Conservation (phyloP, 2,797 vertebrate genomes). For the Onychomys arenicola region DNA sequence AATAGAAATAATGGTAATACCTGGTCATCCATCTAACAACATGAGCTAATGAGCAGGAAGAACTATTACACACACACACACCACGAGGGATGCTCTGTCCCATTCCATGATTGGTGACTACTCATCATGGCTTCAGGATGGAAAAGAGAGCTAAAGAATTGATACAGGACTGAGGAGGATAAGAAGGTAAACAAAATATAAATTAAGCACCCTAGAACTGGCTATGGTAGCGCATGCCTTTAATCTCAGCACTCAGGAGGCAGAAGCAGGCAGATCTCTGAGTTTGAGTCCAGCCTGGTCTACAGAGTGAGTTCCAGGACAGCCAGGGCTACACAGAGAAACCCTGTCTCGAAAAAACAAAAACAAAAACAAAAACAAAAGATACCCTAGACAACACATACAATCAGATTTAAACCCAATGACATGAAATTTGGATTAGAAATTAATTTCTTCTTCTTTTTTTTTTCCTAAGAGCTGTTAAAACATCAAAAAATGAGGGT, state of each 20-base stretch:
- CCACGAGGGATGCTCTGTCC: not conserved
- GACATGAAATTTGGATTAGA: not conserved
- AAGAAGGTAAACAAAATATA: conserved; percentile 35
- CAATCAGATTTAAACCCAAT: conserved; percentile 26
- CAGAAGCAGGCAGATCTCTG: no score
- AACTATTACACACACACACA: not conserved
- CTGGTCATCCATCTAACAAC: not conserved
- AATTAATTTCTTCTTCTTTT: not conserved
- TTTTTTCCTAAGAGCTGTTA: conserved; percentile 23
- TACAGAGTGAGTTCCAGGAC: no score
- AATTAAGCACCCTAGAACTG: not conserved
- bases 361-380: not conserved
- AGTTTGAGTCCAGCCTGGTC: no score
- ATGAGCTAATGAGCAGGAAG: not conserved
- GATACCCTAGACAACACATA: not conserved
- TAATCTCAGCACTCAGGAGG: no score
- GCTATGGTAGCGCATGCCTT: no score
- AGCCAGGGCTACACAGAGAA: no score
- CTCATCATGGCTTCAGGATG: not conserved
- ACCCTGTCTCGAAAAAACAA: no score
- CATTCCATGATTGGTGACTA: conserved; percentile 2
- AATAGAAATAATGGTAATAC: conserved; percentile 38
- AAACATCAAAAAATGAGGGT: not conserved
- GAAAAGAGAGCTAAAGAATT: conserved; percentile 7
- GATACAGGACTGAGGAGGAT: not conserved